Conservation (phyloP, 2,113 vertebrate genomes). For the Cryptomyrus ogoouensis region DNA sequence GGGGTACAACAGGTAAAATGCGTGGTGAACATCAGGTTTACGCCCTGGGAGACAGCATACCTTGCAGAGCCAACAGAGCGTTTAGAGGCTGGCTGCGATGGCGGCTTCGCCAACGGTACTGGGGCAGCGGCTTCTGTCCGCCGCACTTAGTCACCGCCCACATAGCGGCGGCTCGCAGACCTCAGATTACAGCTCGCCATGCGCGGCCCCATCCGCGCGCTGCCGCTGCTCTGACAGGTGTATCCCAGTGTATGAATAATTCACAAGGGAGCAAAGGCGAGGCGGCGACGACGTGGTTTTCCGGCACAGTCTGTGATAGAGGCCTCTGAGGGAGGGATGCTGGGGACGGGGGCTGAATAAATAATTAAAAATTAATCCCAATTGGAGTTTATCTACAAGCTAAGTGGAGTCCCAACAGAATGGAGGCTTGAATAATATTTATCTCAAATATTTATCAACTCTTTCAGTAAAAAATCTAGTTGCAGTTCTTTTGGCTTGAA, state of each 20-base stretch:
- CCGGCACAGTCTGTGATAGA: not conserved
- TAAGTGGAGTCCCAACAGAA: not conserved
- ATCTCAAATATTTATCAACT: not conserved
- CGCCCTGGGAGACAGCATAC: not conserved
- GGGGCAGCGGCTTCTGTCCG: not conserved
- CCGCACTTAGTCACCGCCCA: not conserved
- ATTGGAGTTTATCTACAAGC: not conserved
- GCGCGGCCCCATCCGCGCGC: not conserved
- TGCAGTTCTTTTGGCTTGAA: not conserved
- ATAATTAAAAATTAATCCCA: not conserved
- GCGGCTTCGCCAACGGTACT: not conserved
- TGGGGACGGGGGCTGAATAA: not conserved
- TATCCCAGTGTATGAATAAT: not conserved
- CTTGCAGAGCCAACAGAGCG: not conserved
- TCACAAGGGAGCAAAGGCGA: not conserved
- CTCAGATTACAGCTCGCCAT: not conserved
- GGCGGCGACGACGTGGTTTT: not conserved
- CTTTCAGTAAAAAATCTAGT: not conserved
- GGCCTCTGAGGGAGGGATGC: not conserved
- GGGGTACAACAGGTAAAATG: not conserved
- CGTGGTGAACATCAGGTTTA: not conserved
- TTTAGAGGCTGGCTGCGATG: not conserved
- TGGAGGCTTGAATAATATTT: not conserved
- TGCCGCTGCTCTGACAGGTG: constrained; percentile 1
- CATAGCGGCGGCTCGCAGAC: not conserved